Evolutionary conservation across 2,113 vertebrate species (phyloP).

Genomic region (Siniperca knerii): DNA sequence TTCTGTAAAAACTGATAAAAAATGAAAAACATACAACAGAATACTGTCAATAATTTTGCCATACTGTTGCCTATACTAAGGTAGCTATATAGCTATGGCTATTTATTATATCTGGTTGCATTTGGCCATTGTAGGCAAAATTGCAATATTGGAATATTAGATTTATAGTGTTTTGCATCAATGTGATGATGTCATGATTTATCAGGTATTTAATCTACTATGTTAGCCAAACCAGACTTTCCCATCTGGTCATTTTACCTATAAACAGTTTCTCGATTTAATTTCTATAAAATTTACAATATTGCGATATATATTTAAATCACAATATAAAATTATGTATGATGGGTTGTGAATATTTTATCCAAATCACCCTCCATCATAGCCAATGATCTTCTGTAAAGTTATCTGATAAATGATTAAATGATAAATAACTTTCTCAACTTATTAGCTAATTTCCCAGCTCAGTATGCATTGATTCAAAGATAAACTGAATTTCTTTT

Average conservation of each 20-base stretch:
- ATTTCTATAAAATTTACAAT: not conserved
- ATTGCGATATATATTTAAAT: not conserved
- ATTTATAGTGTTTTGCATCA: constrained; percentile 41
- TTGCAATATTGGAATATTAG: not conserved
- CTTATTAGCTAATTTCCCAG: not conserved
- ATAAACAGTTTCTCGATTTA: not conserved
- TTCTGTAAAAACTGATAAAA: not conserved
- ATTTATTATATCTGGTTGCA: too few species aligned
- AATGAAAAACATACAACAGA: not conserved
- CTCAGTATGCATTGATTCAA: not conserved
- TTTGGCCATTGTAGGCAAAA: too few species aligned
- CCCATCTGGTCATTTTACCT: not conserved
- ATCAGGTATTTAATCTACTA: not conserved
- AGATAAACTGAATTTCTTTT: not conserved
- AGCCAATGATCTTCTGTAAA: not conserved
- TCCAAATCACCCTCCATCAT: not conserved
- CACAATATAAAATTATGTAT: not conserved
- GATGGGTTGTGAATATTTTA: not conserved
- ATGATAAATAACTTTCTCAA: not conserved
- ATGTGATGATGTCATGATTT: constrained; percentile 4
- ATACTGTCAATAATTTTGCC: too few species aligned
- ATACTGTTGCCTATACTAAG: too few species aligned
- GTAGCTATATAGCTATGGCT: too few species aligned
- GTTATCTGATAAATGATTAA: not conserved
- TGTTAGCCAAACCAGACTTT: not conserved